These are phyloP conservation scores for Eristalis tenax DNA, from an alignment of 2,888 invertebrate species.

Conservation along the genomic window DNA sequence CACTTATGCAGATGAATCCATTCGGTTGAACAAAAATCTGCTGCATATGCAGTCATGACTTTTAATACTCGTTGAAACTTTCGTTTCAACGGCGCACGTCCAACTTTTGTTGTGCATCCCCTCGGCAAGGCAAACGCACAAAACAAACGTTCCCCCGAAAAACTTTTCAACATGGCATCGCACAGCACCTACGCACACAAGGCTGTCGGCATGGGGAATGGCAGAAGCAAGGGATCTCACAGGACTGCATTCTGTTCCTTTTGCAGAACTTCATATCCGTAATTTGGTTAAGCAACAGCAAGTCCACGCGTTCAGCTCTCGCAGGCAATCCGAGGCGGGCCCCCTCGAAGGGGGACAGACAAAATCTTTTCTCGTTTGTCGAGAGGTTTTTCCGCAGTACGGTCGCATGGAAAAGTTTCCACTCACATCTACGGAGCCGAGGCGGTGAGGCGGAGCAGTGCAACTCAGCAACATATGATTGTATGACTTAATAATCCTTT, in stretches of 20 bases:
- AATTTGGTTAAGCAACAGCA: constrained; percentile 49
- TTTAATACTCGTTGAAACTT: constrained; percentile 37
- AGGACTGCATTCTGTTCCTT: constrained; percentile 32
- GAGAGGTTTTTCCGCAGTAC: constrained; percentile 33
- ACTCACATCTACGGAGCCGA: neutral
- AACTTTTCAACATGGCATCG: constrained; percentile 5
- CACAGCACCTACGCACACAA: too few relatives aligned
- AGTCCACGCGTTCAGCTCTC: constrained; percentile 30
- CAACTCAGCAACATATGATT: constrained; percentile 53
- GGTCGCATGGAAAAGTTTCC: constrained; percentile 62
- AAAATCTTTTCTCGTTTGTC: constrained; percentile 21
- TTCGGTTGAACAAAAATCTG: neutral
- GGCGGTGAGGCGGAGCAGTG: constrained; percentile 17
- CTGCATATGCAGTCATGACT: constrained; percentile 26
- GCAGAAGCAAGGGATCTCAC: constrained; percentile 42
- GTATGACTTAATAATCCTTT: constrained; percentile 65
- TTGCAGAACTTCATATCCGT: constrained; percentile 50
- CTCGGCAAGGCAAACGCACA: constrained; percentile 8
- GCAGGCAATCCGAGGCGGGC: constrained; percentile 39
- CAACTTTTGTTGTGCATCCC: constrained; percentile 24
- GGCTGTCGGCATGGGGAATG: neutral
- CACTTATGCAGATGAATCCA: neutral
- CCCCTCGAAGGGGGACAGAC: constrained; percentile 5
- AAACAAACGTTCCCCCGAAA: constrained; percentile 43
- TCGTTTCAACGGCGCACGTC: constrained; percentile 24